phyloP scores from a whole-genome alignment of 2,797 vertebrate genomes.

The Salarias fasciatus region DNA sequence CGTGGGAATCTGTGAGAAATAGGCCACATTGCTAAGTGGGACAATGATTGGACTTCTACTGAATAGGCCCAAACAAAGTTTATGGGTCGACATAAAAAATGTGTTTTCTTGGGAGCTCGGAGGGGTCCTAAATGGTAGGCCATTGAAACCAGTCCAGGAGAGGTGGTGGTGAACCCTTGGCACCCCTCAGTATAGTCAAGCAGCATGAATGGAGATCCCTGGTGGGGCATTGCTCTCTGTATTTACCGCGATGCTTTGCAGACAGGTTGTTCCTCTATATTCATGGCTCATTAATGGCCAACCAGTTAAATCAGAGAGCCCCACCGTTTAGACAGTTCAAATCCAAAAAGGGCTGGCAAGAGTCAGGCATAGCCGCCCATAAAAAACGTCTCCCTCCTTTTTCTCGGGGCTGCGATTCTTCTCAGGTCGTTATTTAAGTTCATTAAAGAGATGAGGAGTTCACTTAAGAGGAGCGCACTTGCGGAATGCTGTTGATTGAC shows the following conservation, averaged over 20 bases:
- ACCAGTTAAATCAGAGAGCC: constrained; percentile 90
- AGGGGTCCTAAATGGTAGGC: constrained; percentile 81
- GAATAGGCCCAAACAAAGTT: constrained; percentile 77
- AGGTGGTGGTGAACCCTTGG: constrained; percentile 90
- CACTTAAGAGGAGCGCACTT: constrained; percentile 82
- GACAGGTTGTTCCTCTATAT: constrained; percentile 87
- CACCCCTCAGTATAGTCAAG: constrained; percentile 78
- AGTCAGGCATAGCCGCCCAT: constrained; percentile 67
- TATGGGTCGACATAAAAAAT: constrained; percentile 83
- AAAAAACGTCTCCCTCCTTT: constrained; percentile 76
- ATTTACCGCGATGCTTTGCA: constrained; percentile 85
- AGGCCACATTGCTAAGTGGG: constrained; percentile 65
- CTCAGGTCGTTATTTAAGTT: constrained; percentile 82
- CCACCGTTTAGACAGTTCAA: constrained; percentile 80
- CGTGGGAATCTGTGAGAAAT: constrained; percentile 76
- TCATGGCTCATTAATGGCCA: constrained; percentile 88
- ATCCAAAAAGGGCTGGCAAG: constrained; percentile 63
- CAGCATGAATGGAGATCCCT: constrained; percentile 85
- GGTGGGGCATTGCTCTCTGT: constrained; percentile 88
- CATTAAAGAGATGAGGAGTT: constrained; percentile 82
- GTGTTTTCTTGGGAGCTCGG: constrained; percentile 78
- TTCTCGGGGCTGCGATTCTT: constrained; percentile 76
- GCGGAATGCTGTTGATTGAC: constrained; percentile 91
- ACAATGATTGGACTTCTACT: constrained; percentile 69
- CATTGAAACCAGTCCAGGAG: constrained; percentile 76